Conservation (phyloP, 2,113 vertebrate genomes). For the Platycercus adscitus region DNA sequence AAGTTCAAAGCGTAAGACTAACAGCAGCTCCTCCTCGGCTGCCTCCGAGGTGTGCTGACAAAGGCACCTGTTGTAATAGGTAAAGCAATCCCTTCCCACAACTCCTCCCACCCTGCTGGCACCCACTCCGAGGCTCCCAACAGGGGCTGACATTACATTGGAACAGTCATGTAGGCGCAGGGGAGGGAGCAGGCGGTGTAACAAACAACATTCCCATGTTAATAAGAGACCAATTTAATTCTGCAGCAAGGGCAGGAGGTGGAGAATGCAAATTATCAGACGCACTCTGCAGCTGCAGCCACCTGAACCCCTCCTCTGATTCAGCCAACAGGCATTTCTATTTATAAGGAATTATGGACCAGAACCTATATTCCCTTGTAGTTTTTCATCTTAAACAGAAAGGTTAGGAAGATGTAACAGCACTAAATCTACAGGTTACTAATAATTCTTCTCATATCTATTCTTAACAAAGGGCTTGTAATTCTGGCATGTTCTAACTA, state of each 20-base stretch:
- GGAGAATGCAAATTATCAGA: neutral
- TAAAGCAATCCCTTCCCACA: constrained; percentile 52
- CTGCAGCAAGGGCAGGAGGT: neutral
- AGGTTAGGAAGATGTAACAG: neutral
- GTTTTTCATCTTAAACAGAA: neutral
- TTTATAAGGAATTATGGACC: neutral
- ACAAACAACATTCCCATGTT: constrained; percentile 19
- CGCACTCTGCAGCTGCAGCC: neutral
- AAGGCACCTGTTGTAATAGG: constrained; percentile 75
- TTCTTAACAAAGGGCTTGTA: neutral
- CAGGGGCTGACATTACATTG: neutral
- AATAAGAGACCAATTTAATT: neutral
- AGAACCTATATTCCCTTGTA: neutral
- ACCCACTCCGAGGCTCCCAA: constrained; percentile 52
- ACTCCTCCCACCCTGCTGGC: constrained; percentile 54
- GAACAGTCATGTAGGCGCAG: neutral
- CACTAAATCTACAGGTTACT: neutral
- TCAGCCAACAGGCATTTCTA: neutral
- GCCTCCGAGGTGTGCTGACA: constrained; percentile 39
- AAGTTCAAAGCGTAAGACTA: neutral
- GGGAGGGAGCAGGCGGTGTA: neutral
- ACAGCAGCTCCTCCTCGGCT: neutral
- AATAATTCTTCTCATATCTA: neutral
- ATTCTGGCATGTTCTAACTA: neutral
- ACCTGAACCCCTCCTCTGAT: neutral